Base-by-base conservation (phyloP, 1,140 invertebrate species). In the Orius insidiosus region DNA sequence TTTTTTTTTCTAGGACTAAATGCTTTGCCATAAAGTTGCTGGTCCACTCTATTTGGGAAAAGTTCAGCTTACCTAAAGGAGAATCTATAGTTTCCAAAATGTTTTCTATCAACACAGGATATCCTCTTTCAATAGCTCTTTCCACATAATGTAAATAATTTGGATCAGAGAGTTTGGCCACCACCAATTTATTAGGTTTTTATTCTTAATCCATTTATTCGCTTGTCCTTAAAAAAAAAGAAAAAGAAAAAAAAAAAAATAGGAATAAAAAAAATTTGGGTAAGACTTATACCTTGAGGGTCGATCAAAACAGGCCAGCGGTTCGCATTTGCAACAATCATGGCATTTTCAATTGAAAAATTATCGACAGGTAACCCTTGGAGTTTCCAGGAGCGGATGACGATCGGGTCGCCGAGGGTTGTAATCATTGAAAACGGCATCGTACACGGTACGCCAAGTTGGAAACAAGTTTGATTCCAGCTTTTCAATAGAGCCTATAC, bases 221-320 rank as follows among this genome's bases (percentile, higher is more conserved):
- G 89, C 90, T 70, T 94, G 88, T 39, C 78, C 81, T 84, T 51
- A 60, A 65, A 58, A 52, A 24, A 24, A 24, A 7, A 24, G 24
- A 24, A 24, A 7, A 24, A 24, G n/a, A 24, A 24, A 24, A 3
- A 4, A 24, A 24, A 24, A 24, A 7, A 24, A 24, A 24, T 24
- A 7, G 24, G 33, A 44, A 13, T 5, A 30, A 47, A 35, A 18
- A 34, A 47, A 33, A 32, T 45, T 18, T 47, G 50, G 47, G n/a
- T n/a, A n/a, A n/a, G n/a, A n/a, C 2, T 40, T 39, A 3, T 59
- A 79, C 78, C 83, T 68, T 96, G 90, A 0, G 90, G 90, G 66
- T 96, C 92, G 48, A 96, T 93, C 75, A 96, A 85, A 11, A 97
- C 62, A 0, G 89, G 85, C 79, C 86, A 95, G 40, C 87, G 70